These are phyloP conservation scores for Hemibagrus wyckioides DNA, from an alignment of 2,113 vertebrate genomes.

Conservation along the genomic window DNA sequence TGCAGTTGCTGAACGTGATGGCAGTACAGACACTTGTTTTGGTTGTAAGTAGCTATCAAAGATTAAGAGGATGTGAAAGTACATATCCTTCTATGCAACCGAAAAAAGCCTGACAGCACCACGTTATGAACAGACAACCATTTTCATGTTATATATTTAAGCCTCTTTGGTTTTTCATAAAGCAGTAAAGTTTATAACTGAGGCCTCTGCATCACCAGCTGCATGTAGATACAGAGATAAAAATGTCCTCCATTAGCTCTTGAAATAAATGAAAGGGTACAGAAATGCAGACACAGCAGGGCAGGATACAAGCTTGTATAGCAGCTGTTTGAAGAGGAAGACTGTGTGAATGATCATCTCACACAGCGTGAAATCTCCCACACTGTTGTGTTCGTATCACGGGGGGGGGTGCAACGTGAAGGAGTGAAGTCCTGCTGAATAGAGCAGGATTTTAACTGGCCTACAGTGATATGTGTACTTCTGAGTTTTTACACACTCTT, in stretches of 20 bases:
- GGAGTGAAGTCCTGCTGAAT: neutral
- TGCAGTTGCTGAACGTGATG: neutral
- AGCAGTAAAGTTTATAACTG: neutral
- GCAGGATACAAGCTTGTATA: neutral
- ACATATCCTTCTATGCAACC: neutral
- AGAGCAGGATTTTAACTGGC: neutral
- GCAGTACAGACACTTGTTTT: neutral
- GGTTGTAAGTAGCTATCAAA: neutral
- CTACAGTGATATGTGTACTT: neutral
- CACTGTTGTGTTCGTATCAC: neutral
- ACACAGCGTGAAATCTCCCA: neutral
- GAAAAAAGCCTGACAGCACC: neutral
- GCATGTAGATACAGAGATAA: neutral
- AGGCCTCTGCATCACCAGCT: neutral
- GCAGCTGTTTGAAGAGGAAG: constrained; percentile 22
- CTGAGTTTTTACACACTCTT: neutral
- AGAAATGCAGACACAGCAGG: neutral
- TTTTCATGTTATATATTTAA: neutral
- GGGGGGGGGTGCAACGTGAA: no score
- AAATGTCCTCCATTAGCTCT: neutral
- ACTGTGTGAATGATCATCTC: neutral
- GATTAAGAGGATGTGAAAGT: constrained; percentile 29
- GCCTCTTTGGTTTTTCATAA: neutral
- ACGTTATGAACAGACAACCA: neutral
- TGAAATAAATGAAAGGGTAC: neutral